A percentile compares a stretch with the other conserved stretches of the same genome.
Evolutionary conservation across 2,888 invertebrate species (phyloP).

Genomic region (Papilio elwesi): DNA sequence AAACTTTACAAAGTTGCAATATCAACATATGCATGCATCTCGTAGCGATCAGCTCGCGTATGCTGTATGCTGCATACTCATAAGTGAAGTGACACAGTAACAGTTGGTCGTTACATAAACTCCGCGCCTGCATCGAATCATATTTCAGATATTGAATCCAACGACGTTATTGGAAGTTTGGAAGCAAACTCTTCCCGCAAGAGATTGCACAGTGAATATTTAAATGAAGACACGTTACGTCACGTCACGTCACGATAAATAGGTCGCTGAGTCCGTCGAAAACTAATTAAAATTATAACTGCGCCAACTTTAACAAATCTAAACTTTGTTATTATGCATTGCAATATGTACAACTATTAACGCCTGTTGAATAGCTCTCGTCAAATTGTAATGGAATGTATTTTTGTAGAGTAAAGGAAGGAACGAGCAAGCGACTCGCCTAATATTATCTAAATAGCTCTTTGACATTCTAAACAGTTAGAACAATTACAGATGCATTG

Average conservation of each 20-base stretch:
- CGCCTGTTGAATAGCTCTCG: no score
- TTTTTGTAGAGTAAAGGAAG: no score
- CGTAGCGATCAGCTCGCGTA: constrained; percentile 42
- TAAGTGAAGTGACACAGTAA: constrained; percentile 49
- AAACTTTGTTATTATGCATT: no score
- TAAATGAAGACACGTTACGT: not conserved
- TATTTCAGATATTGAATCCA: constrained; percentile 35
- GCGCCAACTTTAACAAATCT: not conserved
- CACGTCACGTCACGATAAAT: not conserved
- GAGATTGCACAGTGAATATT: not conserved
- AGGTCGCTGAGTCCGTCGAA: not conserved
- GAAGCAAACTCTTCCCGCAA: not conserved
- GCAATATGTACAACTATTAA: no score
- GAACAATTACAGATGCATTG: no score
- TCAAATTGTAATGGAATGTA: no score
- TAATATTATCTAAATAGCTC: no score
- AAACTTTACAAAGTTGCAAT: constrained; percentile 46
- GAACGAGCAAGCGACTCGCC: no score
- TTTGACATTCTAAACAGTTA: no score
- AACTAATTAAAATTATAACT: constrained; percentile 12
- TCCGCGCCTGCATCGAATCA: constrained; percentile 47
- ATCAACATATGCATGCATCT: constrained; percentile 48
- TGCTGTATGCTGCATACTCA: constrained; percentile 38
- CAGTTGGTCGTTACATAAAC: constrained; percentile 59
- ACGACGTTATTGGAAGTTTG: constrained; percentile 27